Conservation (phyloP, 2,888 invertebrate genomes). For the Ctenicera cuprea region DNA sequence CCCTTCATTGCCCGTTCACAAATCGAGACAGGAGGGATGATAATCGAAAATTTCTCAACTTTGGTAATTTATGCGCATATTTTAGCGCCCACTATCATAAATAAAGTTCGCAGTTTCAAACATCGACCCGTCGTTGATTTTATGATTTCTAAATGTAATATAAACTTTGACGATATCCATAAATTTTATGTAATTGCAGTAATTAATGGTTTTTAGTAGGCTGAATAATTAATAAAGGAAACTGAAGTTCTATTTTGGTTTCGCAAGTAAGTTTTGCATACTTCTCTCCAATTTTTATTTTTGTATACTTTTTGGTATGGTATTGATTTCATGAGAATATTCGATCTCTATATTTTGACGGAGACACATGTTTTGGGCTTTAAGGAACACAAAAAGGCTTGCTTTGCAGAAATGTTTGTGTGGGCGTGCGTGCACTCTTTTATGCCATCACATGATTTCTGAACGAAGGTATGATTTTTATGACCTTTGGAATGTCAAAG, state of each 20-base stretch:
- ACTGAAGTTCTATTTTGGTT: neutral
- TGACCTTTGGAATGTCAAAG: too few relatives aligned
- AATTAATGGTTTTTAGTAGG: slow-evolving; percentile 8
- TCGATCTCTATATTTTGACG: too few relatives aligned
- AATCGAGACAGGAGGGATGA: neutral
- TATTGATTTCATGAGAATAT: too few relatives aligned
- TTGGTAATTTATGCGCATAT: slow-evolving; percentile 23
- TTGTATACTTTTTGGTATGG: too few relatives aligned
- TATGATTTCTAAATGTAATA: slow-evolving; percentile 19
- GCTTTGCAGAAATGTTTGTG: too few relatives aligned
- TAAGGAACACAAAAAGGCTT: too few relatives aligned
- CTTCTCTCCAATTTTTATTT: too few relatives aligned
- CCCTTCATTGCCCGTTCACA: slow-evolving; percentile 12
- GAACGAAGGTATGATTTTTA: too few relatives aligned
- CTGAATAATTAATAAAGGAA: neutral
- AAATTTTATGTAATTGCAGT: slow-evolving; percentile 3
- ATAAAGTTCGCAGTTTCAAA: slow-evolving; percentile 13
- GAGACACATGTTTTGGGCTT: too few relatives aligned
- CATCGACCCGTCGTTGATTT: slow-evolving; percentile 25
- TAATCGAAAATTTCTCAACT: slow-evolving; percentile 16
- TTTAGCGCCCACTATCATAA: slow-evolving; percentile 20
- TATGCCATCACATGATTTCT: too few relatives aligned
- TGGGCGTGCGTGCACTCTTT: too few relatives aligned
- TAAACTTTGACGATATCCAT: slow-evolving; percentile 19
- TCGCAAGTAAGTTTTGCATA: too few relatives aligned